phyloP scores from a whole-genome alignment of 2,113 vertebrate genomes.

The Syngnathus floridae region DNA sequence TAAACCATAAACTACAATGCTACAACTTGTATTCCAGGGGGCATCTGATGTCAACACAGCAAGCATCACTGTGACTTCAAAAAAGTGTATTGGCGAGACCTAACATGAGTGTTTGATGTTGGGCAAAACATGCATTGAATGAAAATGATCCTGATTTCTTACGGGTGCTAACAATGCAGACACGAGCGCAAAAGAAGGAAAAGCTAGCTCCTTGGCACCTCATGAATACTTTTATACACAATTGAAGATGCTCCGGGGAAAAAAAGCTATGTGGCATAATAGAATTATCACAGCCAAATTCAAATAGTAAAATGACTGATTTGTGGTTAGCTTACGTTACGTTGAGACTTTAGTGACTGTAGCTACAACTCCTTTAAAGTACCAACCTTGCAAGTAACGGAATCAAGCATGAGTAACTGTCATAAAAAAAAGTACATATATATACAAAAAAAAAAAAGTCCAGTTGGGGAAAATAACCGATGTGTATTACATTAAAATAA shows the following conservation, averaged over 20 bases:
- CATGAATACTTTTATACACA: neutral
- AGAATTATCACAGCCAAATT: neutral
- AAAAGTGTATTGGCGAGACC: neutral
- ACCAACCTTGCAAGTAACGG: neutral
- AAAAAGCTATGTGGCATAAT: neutral
- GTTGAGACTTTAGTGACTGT: neutral
- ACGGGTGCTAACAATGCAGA: neutral
- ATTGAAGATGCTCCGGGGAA: neutral
- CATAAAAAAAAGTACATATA: neutral
- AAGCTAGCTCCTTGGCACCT: neutral
- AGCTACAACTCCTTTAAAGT: neutral
- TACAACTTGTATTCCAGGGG: neutral
- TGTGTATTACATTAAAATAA: neutral
- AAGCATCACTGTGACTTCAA: neutral
- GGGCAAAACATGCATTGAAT: too few relatives aligned
- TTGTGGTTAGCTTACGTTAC: neutral
- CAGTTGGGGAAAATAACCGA: neutral
- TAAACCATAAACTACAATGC: neutral
- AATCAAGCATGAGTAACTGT: neutral
- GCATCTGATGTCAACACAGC: too few relatives aligned
- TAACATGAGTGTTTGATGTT: too few relatives aligned
- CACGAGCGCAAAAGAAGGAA: neutral
- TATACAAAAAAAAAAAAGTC: neutral
- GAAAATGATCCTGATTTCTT: neutral
- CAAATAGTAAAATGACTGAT: neutral